phyloP scores from a whole-genome alignment of 2,888 invertebrate genomes.

The Loripinus fragilis region DNA sequence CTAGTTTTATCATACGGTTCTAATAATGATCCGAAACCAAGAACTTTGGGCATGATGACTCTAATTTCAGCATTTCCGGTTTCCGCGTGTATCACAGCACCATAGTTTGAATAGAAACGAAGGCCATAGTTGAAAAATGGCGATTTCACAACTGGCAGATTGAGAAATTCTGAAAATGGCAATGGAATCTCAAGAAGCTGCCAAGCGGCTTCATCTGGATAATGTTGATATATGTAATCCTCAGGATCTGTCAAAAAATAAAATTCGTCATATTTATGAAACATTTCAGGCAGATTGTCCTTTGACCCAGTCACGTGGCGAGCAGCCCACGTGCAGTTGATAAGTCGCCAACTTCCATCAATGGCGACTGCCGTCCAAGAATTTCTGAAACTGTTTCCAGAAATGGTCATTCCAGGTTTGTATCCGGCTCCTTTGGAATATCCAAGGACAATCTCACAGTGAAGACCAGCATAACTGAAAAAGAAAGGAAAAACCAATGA shows the following conservation, averaged over 20 bases:
- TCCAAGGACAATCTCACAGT: slow-evolving; percentile 99
- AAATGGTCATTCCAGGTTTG: slow-evolving; percentile 90
- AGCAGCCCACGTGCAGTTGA: slow-evolving; percentile 99
- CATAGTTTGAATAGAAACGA: slow-evolving; percentile 77
- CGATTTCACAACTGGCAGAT: slow-evolving; percentile 84
- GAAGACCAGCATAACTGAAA: slow-evolving; percentile 96
- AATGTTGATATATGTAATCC: slow-evolving; percentile 82
- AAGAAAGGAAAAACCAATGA: no score
- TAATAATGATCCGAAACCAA: slow-evolving; percentile 77
- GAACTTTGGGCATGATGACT: slow-evolving; percentile 76
- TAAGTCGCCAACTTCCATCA: slow-evolving; percentile 99
- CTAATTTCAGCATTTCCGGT: slow-evolving; percentile 80
- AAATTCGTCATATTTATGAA: slow-evolving; percentile 82
- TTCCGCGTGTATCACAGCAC: slow-evolving; percentile 75
- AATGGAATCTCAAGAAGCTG: slow-evolving; percentile 84
- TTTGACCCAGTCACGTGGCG: slow-evolving; percentile 86
- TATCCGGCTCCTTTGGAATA: slow-evolving; percentile 99
- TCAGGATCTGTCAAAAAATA: slow-evolving; percentile 83
- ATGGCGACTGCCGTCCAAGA: slow-evolving; percentile 99
- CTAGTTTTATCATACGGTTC: slow-evolving; percentile 73
- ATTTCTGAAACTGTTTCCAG: slow-evolving; percentile 90
- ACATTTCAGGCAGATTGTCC: slow-evolving; percentile 76
- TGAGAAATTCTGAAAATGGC: slow-evolving; percentile 84
- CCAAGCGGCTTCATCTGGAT: slow-evolving; percentile 83
- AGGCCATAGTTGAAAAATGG: slow-evolving; percentile 83